phyloP scores from a whole-genome alignment of 2,113 vertebrate species.

The Tragulus kanchil region DNA sequence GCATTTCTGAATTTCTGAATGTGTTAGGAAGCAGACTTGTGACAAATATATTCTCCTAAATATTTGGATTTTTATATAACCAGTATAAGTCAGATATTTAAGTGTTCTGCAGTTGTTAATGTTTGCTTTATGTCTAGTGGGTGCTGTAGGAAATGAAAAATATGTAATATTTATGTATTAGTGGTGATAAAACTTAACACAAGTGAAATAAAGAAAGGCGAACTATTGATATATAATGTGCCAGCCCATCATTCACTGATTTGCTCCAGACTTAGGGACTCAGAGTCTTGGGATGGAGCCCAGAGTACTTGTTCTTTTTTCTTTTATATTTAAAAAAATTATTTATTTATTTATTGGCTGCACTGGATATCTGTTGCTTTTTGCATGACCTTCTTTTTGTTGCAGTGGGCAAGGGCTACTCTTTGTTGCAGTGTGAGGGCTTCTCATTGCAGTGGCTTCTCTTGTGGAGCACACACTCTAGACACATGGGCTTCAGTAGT shows the following conservation, averaged over 20 bases:
- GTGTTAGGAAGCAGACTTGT: background rate
- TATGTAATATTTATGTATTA: background rate
- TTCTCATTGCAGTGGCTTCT: background rate
- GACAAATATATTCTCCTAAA: background rate
- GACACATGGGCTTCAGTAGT: background rate
- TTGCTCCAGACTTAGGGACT: background rate
- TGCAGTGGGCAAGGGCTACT: background rate
- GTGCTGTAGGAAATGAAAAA: background rate
- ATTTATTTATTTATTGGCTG: background rate
- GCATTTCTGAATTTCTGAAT: conserved; percentile 30
- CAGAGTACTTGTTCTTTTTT: background rate
- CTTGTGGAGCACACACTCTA: background rate
- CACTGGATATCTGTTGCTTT: background rate
- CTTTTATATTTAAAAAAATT: background rate
- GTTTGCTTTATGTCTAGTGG: background rate
- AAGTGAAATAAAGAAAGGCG: conserved; percentile 17
- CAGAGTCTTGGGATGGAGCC: background rate
- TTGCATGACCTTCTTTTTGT: background rate
- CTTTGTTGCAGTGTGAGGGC: background rate
- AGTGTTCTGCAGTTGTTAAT: background rate
- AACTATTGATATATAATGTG: background rate
- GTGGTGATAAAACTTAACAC: background rate
- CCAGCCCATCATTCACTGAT: background rate
- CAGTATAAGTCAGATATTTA: background rate
- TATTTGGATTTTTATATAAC: conserved; percentile 31